These are phyloP conservation scores for Prionace glauca DNA, from an alignment of 2,797 vertebrate genomes.

Conservation along the genomic window DNA sequence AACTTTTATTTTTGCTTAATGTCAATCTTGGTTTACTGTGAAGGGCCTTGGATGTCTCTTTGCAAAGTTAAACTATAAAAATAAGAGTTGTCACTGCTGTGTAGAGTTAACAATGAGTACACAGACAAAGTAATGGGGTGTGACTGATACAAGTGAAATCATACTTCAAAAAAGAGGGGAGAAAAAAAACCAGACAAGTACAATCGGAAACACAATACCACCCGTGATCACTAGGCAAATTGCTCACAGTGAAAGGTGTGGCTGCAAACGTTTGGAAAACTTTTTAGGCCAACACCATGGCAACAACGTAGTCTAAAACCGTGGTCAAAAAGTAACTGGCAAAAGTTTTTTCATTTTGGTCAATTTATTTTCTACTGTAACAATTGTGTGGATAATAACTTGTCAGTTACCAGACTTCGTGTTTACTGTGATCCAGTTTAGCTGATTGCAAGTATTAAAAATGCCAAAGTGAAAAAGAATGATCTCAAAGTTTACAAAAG, in stretches of 20 bases:
- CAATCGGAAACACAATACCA: neutral
- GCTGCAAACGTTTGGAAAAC: neutral
- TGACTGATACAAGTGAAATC: neutral
- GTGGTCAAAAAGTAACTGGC: neutral
- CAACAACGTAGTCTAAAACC: neutral
- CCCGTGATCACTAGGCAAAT: neutral
- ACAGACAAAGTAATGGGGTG: neutral
- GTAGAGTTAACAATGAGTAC: neutral
- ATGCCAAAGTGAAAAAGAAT: neutral
- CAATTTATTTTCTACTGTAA: neutral
- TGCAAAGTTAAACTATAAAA: neutral
- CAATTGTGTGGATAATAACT: too few relatives aligned
- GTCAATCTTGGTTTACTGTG: neutral
- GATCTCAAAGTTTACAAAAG: neutral
- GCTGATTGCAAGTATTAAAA: neutral
- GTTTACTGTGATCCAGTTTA: neutral
- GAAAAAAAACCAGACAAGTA: slow-evolving; percentile 10
- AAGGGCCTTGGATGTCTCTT: neutral
- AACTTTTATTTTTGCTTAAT: neutral
- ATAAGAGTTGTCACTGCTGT: neutral
- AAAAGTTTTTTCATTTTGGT: neutral
- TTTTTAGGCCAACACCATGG: neutral
- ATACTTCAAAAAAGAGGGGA: neutral
- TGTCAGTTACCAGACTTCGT: neutral
- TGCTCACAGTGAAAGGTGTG: neutral